phyloP scores from a whole-genome alignment of 1,140 invertebrate genomes.

The Pseudomyrmex pallidus region DNA sequence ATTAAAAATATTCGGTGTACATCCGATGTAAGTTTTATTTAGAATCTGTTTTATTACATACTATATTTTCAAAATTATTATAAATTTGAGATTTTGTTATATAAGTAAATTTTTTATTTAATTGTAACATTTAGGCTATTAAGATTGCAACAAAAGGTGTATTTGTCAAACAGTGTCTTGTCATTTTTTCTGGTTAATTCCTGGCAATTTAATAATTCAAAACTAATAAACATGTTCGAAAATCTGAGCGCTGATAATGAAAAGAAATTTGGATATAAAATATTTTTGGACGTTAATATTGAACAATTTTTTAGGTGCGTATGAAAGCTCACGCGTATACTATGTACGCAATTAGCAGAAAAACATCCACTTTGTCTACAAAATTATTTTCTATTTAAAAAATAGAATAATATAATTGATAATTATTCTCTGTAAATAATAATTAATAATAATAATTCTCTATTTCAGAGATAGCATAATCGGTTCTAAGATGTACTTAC shows the following conservation, averaged over 20 bases:
- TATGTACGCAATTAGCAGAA: not conserved
- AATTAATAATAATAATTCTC: slow-evolving; percentile 24
- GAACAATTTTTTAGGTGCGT: slow-evolving; percentile 79
- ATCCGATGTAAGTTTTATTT: slow-evolving; percentile 89
- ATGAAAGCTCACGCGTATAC: not conserved
- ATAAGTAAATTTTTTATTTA: too few species aligned
- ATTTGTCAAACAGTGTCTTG: slow-evolving; percentile 90
- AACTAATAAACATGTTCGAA: slow-evolving; percentile 88
- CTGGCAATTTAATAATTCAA: slow-evolving; percentile 93
- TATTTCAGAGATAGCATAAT: slow-evolving; percentile 84
- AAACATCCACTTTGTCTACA: not conserved
- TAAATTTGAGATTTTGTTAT: too few species aligned
- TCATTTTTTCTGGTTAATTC: slow-evolving; percentile 92
- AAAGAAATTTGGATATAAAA: slow-evolving; percentile 87
- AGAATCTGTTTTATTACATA: not conserved
- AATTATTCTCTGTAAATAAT: too few species aligned
- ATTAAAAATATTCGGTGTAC: slow-evolving; percentile 87
- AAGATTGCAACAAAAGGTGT: slow-evolving; percentile 92
- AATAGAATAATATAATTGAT: slow-evolving; percentile 80
- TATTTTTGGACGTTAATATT: slow-evolving; percentile 69
- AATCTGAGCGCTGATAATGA: slow-evolving; percentile 88
- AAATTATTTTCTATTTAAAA: slow-evolving; percentile 76
- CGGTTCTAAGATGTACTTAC: slow-evolving; percentile 86
- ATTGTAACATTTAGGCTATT: slow-evolving; percentile 87
- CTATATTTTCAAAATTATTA: too few species aligned